Conservation (phyloP, 1,140 invertebrate species). For the Drosophila dunni region DNA sequence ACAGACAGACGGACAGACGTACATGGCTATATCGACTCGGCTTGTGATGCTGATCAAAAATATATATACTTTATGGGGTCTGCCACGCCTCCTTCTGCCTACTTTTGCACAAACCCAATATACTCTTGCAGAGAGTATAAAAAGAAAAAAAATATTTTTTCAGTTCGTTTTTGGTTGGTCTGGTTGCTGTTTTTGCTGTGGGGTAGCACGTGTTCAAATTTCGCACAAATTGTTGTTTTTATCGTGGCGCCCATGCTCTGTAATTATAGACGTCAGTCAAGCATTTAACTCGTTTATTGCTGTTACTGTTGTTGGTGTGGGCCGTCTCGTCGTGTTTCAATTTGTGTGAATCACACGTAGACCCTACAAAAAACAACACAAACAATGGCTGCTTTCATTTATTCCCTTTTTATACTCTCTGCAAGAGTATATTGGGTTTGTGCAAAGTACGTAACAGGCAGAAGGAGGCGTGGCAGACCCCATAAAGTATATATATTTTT, state of each 20-base stretch:
- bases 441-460: no score
- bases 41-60: no score
- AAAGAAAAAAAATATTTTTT: no score
- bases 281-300: constrained; percentile 70
- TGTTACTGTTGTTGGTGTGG: constrained; percentile 47
- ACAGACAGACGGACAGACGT: no score
- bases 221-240: constrained; percentile 59
- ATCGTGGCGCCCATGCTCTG: constrained; percentile 45
- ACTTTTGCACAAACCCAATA: no score
- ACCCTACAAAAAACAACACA: constrained; percentile 21
- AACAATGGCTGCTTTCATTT: constrained; percentile 55
- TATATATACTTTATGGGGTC: no score
- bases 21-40: no score
- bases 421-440: no score
- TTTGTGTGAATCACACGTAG: constrained; percentile 69
- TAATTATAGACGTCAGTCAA: constrained; percentile 82
- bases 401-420: constrained; percentile 14
- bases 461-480: no score
- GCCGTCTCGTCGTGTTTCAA: constrained; percentile 64
- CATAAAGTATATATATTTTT: no score
- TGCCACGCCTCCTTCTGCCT: no score
- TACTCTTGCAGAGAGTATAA: no score
- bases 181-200: constrained; percentile 9
- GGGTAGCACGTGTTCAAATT: constrained; percentile 58
- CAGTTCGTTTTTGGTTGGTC: constrained; percentile 18